Percentiles rank a stretch among this genome's conserved stretches.
phyloP scores from a whole-genome alignment of 30 jellyfish, hydroid and myxozoan genomes.

The Nemopilema nomurai region DNA sequence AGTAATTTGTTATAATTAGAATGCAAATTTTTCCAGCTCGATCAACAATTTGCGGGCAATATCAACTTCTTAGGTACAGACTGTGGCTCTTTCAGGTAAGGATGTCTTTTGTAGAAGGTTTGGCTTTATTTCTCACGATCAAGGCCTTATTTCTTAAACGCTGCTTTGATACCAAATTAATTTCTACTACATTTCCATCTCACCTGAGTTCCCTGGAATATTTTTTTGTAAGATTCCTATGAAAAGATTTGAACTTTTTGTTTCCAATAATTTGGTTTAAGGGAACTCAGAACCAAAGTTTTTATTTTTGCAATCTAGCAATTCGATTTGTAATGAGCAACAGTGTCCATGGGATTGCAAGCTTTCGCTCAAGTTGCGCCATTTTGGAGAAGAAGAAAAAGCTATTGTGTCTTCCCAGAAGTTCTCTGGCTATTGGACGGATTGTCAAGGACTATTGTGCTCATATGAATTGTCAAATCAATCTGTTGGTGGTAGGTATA shows the following conservation, averaged over 20 bases:
- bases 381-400: slow-evolving; percentile 17
- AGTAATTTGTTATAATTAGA: too few species aligned
- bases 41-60: slow-evolving; percentile 39
- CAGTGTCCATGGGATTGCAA: background rate
- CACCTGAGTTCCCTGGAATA: too few species aligned
- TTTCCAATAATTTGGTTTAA: too few species aligned
- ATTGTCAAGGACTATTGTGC: slow-evolving; percentile 30
- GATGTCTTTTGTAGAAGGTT: background rate
- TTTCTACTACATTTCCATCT: too few species aligned
- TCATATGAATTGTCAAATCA: background rate
- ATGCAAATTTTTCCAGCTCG: slow-evolving; percentile 2
- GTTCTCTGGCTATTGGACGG: slow-evolving; percentile 12
- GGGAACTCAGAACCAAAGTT: too few species aligned
- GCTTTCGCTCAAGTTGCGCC: background rate
- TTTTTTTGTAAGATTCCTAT: too few species aligned
- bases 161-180: too few species aligned
- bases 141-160: too few species aligned
- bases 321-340: too few species aligned
- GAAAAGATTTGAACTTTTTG: too few species aligned
- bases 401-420: slow-evolving; percentile 1
- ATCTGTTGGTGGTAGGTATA: slow-evolving; percentile 5
- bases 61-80: slow-evolving; percentile 20
- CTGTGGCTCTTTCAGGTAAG: slow-evolving; percentile 25
- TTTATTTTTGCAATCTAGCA: background rate
- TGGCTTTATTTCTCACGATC: too few species aligned